Percentiles rank a stretch among this genome's conserved stretches.
Evolutionary conservation across 2,113 vertebrate species (phyloP).

Genomic region (Misgurnus mizolepis): DNA sequence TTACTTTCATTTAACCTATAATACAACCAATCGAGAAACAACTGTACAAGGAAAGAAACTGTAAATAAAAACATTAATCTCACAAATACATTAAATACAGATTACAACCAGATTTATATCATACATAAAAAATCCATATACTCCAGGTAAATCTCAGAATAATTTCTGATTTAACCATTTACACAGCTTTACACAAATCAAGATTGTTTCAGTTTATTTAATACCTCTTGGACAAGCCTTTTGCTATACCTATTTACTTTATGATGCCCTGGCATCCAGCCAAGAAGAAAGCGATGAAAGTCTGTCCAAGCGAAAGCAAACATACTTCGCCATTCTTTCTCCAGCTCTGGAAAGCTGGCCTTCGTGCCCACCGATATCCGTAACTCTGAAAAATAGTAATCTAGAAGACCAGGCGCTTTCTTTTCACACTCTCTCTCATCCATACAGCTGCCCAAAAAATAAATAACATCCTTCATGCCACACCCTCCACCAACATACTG

Average conservation of each 20-base stretch:
- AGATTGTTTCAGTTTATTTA: slow-evolving; percentile 60
- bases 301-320: slow-evolving; percentile 77
- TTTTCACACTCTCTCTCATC: slow-evolving; percentile 72
- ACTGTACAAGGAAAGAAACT: background rate
- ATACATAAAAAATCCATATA: background rate
- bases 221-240: slow-evolving; percentile 67
- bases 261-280: slow-evolving; percentile 76
- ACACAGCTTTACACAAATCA: background rate
- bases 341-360: slow-evolving; percentile 62
- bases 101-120: background rate
- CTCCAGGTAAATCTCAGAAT: slow-evolving; percentile 56
- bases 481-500: slow-evolving; percentile 78
- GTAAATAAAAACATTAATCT: slow-evolving; percentile 1
- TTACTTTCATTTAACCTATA: too few relatives aligned
- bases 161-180: slow-evolving; percentile 4
- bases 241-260: slow-evolving; percentile 74
- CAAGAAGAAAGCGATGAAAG: slow-evolving; percentile 75
- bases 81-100: background rate
- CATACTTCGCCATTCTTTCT: slow-evolving; percentile 75
- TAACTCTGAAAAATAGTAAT: slow-evolving; percentile 72
- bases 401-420: slow-evolving; percentile 62
- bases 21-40: background rate
- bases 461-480: slow-evolving; percentile 77
- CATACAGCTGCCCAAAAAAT: slow-evolving; percentile 74
- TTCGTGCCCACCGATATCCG: slow-evolving; percentile 52